phyloP scores from a whole-genome alignment of 2,888 invertebrate species.

The Catocala sponsa region DNA sequence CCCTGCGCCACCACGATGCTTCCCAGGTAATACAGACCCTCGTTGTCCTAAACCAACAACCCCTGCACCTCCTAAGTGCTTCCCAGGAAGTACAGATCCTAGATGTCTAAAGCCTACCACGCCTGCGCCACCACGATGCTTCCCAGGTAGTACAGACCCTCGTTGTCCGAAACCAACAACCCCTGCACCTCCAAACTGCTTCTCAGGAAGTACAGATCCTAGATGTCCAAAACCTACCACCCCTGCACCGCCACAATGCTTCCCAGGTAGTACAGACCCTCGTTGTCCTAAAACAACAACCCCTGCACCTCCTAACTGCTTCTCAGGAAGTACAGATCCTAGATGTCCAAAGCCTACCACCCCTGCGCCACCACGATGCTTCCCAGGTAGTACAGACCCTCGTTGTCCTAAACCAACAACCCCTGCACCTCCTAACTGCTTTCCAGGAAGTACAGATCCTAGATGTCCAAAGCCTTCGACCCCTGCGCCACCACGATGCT shows the following conservation, averaged over 20 bases:
- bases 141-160: constrained; percentile 23
- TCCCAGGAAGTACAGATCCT: constrained; percentile 21
- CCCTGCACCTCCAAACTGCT: constrained; percentile 25
- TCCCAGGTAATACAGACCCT: constrained; percentile 32
- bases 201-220: constrained; percentile 38
- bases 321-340: constrained; percentile 47
- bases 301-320: constrained; percentile 38
- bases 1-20: constrained; percentile 32
- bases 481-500: constrained; percentile 31
- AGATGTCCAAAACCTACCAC: constrained; percentile 46
- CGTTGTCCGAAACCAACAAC: constrained; percentile 27
- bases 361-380: constrained; percentile 46
- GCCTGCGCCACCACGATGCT: constrained; percentile 21
- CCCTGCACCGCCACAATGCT: constrained; percentile 29
- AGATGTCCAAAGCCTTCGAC: constrained; percentile 48
- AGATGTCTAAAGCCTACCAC: constrained; percentile 31
- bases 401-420: constrained; percentile 56
- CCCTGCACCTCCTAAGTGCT: constrained; percentile 29
- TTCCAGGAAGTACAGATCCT: constrained; percentile 46
- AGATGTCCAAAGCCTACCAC: constrained; percentile 45
- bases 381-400: constrained; percentile 68
- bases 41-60: constrained; percentile 39
- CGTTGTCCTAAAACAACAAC: constrained; percentile 55
- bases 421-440: constrained; percentile 38
- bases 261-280: constrained; percentile 42